Conservation (phyloP, 2,113 vertebrate genomes). For the Pluvialis apricaria region DNA sequence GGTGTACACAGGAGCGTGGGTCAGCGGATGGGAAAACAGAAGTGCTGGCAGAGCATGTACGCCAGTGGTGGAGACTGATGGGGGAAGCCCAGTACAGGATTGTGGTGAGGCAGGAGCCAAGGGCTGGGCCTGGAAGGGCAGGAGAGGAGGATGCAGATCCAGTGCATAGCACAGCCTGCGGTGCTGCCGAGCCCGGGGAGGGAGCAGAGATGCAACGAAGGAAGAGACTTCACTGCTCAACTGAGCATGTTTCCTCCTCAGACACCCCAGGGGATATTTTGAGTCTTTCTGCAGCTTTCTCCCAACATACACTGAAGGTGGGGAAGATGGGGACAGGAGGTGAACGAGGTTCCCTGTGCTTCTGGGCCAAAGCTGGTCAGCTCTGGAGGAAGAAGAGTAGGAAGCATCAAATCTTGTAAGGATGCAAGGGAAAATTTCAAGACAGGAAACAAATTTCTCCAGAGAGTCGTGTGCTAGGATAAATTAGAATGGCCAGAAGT, state of each 20-base stretch:
- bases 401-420: background rate
- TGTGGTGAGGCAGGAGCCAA: background rate
- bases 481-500: background rate
- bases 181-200: fast-evolving
- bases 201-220: too few relatives aligned
- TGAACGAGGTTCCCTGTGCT: background rate
- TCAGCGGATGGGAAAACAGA: background rate
- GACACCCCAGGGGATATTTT: background rate
- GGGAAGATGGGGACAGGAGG: background rate
- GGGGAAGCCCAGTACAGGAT: background rate
- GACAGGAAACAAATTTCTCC: background rate
- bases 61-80: background rate
- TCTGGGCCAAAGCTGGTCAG: background rate
- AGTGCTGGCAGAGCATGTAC: background rate
- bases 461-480: background rate
- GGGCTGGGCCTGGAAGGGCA: background rate
- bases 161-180: fast-evolving
- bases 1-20: fast-evolving
- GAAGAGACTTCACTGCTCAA: background rate
- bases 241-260: background rate
- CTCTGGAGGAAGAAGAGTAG: background rate
- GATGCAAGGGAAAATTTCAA: background rate
- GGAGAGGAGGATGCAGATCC: background rate
- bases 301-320: background rate
- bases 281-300: background rate